phyloP scores from a whole-genome alignment of 2,113 vertebrate species.

The Plectropomus leopardus region DNA sequence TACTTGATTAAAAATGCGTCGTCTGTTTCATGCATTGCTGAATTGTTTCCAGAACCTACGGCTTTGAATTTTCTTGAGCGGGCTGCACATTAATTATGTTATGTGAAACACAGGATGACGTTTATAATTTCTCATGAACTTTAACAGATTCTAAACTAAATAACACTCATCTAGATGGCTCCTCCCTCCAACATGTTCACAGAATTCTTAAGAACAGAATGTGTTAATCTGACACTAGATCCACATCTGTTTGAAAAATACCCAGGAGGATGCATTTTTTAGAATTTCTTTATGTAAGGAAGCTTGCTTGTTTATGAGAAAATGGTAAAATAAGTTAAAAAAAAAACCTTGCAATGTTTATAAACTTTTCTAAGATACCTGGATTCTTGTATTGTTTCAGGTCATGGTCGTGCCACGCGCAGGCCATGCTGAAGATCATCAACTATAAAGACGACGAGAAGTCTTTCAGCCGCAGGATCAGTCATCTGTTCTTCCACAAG shows the following conservation, averaged over 20 bases:
- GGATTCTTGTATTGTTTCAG: conserved; percentile 77
- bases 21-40: neutral
- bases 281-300: neutral
- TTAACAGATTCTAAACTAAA: neutral
- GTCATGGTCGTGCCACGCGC: conserved; percentile 99
- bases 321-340: neutral
- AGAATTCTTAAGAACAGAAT: neutral
- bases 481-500: conserved; percentile 99
- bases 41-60: neutral
- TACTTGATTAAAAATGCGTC: neutral
- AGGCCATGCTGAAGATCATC: conserved; percentile 99
- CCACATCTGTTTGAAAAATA: neutral
- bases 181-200: neutral
- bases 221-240: neutral
- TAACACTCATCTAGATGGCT: neutral
- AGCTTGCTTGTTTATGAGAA: neutral
- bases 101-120: neutral
- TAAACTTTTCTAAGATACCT: no score
- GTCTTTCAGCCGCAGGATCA: conserved; percentile 98
- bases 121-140: neutral
- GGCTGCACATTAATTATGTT: neutral
- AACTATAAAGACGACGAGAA: conserved; percentile 99
- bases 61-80: neutral
- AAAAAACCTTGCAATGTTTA: no score
- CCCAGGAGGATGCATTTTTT: neutral